These are phyloP conservation scores for Cotesia congregata DNA, from an alignment of 2,888 invertebrate genomes.

Conservation along the genomic window DNA sequence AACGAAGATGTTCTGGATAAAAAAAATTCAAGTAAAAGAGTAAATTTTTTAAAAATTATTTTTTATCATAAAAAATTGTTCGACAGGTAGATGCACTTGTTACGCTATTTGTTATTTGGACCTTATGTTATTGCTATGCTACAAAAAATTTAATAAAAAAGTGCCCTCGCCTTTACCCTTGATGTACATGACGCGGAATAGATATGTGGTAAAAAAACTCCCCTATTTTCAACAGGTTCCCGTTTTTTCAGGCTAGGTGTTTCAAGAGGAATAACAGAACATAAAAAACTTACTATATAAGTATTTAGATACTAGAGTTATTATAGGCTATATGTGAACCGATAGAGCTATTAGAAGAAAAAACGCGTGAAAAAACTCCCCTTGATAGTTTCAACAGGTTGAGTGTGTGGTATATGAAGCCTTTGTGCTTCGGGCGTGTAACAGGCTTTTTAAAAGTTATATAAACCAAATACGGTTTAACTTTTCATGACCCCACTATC, in stretches of 20 bases:
- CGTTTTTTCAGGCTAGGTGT: conserved; percentile 28
- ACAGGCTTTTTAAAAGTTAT: conserved; percentile 42
- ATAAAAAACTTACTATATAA: conserved; percentile 5
- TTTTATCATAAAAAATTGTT: background rate
- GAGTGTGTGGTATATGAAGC: conserved; percentile 38
- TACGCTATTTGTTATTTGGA: conserved; percentile 48
- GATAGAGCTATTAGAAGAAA: conserved; percentile 40
- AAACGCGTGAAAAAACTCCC: conserved; percentile 57
- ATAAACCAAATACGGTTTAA: conserved; percentile 34
- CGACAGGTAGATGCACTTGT: background rate
- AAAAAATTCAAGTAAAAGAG: background rate
- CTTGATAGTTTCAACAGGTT: conserved; percentile 57
- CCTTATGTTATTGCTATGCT: conserved; percentile 23
- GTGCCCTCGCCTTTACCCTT: conserved; percentile 13
- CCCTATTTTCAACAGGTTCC: conserved; percentile 54
- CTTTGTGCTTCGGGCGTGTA: conserved; percentile 48
- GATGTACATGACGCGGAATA: conserved; percentile 20
- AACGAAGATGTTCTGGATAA: conserved; percentile 56
- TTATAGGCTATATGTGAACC: conserved; percentile 26
- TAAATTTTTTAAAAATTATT: background rate
- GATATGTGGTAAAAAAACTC: conserved; percentile 41
- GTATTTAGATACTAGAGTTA: conserved; percentile 34
- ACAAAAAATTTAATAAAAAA: conserved; percentile 47
- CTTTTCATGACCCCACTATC: conserved; percentile 28
- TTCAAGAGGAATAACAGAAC: conserved; percentile 40